Percentiles rank a stretch among this genome's conserved stretches.
phyloP scores from a whole-genome alignment of 2,797 vertebrate genomes.

The Sebastes glaucus region DNA sequence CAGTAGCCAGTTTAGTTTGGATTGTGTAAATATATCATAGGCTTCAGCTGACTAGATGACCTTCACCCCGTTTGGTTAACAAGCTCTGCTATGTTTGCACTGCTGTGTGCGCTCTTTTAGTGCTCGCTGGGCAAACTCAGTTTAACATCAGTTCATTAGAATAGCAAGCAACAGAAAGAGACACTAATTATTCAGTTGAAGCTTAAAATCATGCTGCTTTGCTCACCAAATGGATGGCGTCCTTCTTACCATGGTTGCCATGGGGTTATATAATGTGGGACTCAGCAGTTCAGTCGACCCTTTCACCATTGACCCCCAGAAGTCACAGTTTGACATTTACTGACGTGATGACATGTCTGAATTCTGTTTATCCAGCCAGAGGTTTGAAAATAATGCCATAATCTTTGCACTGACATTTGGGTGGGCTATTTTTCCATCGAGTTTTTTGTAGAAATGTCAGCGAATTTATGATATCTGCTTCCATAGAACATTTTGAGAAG shows the following conservation, averaged over 20 bases:
- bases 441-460: not conserved
- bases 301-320: not conserved
- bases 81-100: conserved; percentile 23
- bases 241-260: not conserved
- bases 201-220: not conserved
- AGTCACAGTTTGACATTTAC: not conserved
- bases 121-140: conserved; percentile 42
- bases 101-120: conserved; percentile 24
- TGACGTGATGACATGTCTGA: conserved; percentile 9
- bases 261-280: conserved; percentile 3
- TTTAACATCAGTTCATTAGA: conserved; percentile 35
- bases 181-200: conserved; percentile 25
- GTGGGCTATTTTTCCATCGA: not conserved
- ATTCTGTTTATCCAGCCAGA: conserved; percentile 2
- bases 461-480: not conserved
- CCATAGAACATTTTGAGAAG: conserved; percentile 5
- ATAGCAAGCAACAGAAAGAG: conserved; percentile 17
- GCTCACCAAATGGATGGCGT: not conserved
- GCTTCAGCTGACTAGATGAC: conserved; percentile 57
- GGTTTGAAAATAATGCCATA: conserved; percentile 2
- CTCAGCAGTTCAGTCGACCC: not conserved
- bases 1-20: conserved; percentile 40
- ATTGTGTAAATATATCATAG: conserved; percentile 64
- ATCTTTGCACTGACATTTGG: conserved; percentile 17
- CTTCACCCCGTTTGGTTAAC: conserved; percentile 64